Evolutionary conservation across 2,888 invertebrate genomes (phyloP).

Genomic region (Eulithis testata): DNA sequence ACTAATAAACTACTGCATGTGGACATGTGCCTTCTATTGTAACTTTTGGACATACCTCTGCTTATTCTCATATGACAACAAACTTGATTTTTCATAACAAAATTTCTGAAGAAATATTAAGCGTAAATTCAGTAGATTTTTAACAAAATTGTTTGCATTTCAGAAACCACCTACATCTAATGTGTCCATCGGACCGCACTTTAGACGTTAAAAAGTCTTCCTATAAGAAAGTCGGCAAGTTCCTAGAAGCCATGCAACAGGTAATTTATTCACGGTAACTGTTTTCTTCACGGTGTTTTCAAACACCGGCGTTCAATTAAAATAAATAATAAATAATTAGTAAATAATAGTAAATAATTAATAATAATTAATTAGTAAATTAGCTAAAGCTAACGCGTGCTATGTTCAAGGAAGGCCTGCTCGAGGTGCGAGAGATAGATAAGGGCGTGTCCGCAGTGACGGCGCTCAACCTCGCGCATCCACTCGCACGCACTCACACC

Average conservation of each 20-base stretch:
- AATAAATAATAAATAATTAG: no score
- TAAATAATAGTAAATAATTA: no score
- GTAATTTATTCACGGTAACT: slow-evolving; percentile 54
- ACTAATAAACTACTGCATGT: no score
- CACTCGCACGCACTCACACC: slow-evolving; percentile 49
- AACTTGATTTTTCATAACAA: no score
- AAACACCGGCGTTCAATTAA: no score
- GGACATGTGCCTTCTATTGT: no score
- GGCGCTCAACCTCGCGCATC: slow-evolving; percentile 86
- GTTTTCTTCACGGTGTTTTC: no score
- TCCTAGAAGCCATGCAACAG: slow-evolving; percentile 90
- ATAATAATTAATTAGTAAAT: no score
- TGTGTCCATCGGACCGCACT: slow-evolving; percentile 87
- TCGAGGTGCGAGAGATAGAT: slow-evolving; percentile 86
- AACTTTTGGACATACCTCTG: no score
- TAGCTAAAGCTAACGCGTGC: not conserved
- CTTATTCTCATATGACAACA: no score
- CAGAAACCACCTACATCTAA: slow-evolving; percentile 87
- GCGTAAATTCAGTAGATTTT: no score
- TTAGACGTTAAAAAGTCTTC: slow-evolving; percentile 95
- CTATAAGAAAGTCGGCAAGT: slow-evolving; percentile 94
- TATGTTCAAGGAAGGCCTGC: slow-evolving; percentile 81
- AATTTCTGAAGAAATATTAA: no score
- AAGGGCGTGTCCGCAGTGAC: slow-evolving; percentile 93
- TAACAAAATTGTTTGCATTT: not conserved